Conservation (phyloP, 2,797 vertebrate species). For the Eulemur rubriventer region DNA sequence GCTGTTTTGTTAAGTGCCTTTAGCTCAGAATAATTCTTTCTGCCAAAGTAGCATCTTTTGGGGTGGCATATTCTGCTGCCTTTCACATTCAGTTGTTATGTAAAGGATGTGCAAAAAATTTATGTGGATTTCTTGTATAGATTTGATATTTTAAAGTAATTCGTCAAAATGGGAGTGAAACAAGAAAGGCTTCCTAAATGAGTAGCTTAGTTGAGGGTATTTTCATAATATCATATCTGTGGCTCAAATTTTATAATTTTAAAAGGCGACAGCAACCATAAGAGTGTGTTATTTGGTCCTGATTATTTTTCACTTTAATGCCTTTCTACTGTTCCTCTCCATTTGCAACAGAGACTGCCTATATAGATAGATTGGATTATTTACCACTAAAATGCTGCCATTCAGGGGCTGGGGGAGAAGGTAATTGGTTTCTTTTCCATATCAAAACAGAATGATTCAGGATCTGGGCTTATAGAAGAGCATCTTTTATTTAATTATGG, state of each 20-base stretch:
- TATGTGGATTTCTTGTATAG: not conserved
- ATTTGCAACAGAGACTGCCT: not conserved
- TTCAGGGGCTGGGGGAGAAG: not conserved
- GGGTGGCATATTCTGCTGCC: not conserved
- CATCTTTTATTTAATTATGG: not conserved
- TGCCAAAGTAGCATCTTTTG: not conserved
- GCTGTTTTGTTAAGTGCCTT: not conserved
- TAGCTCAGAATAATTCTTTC: not conserved
- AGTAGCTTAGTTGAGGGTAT: not conserved
- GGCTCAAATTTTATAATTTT: not conserved
- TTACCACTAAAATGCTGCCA: not conserved
- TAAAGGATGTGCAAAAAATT: not conserved
- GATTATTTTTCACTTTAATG: not conserved
- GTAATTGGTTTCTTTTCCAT: not conserved
- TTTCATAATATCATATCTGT: not conserved
- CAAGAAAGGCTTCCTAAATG: not conserved
- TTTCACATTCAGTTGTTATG: not conserved
- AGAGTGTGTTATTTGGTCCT: not conserved
- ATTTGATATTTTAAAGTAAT: not conserved
- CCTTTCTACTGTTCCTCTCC: not conserved
- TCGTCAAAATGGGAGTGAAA: not conserved
- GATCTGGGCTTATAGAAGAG: not conserved
- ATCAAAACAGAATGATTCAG: slow-evolving; percentile 3
- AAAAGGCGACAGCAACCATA: not conserved
- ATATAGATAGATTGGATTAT: not conserved